Evolutionary conservation across 2,888 invertebrate genomes (phyloP), one percentile per base, ranked within the genome.

Genomic region (Cataglyphis altisquamis): DNA sequence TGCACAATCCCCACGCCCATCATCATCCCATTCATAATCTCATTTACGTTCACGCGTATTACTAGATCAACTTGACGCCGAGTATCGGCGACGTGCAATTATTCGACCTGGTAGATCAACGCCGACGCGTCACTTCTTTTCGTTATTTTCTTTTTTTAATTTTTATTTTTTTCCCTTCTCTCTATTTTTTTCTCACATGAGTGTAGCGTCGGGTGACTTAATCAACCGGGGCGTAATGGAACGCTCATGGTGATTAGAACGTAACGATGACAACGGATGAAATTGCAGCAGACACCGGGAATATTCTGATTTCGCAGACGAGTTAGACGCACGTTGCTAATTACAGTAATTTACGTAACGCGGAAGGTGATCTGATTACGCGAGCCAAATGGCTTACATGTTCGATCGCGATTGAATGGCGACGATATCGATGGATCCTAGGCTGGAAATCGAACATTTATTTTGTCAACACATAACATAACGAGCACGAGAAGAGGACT

Each of bases 41-140:
- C 90, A 93, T 94, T 91, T 94, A 94, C 91, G 94, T 94, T 92
- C 94, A 94, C 91, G 93, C 94, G 91, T 94, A 94, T 84, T 94
- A 94, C 90, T 94, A 86, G 84, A 86, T 52, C 52, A 60, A 66
- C 45, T 32, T 60, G 45, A 12, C 73, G 66, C 29, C 15, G 48
- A 41, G 36, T 25, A 12, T 74, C 64, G 48, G 45, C 45, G 41
- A 36, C 45, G 36, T 72, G 25, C 63, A 77, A 77, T 29, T 48
- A 21, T 60, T 36, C 52, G 75, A 52, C 75, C n/a, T 25, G 75
- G 12, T 25, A 52, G 39, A 67, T 55, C 39, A 12, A 36, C 70
- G 57, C 39, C 72, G 55, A 60, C 73, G 73, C 29, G 45, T 60
- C 32, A 21, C 45, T 78, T 78, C 57, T 60, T 70, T 78, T 57